Conservation (phyloP, 2,113 vertebrate species). For the Actenoides lindsayi region DNA sequence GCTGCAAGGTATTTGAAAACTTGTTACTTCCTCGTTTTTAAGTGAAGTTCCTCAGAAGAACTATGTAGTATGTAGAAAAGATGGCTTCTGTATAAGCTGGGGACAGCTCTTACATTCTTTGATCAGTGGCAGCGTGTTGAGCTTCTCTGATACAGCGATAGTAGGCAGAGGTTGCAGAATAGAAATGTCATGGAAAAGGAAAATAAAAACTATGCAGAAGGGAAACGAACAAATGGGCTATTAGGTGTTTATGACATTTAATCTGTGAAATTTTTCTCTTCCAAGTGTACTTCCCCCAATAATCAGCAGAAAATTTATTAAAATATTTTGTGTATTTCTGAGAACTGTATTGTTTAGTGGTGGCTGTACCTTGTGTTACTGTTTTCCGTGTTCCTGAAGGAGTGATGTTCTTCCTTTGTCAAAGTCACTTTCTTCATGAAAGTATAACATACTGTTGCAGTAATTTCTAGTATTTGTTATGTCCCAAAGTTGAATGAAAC, state of each 20-base stretch:
- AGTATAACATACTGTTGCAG: neutral
- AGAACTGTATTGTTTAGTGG: neutral
- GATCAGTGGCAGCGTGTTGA: neutral
- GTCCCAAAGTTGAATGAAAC: neutral
- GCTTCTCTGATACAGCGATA: neutral
- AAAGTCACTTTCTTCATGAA: neutral
- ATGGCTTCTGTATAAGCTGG: neutral
- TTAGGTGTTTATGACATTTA: neutral
- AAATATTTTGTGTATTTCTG: neutral
- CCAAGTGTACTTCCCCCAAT: neutral
- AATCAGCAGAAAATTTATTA: neutral
- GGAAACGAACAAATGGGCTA: neutral
- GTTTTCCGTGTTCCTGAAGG: neutral
- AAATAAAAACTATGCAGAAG: neutral
- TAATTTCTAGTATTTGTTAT: neutral
- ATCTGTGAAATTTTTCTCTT: neutral
- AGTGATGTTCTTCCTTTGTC: neutral
- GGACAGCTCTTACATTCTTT: neutral
- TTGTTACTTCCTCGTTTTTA: neutral
- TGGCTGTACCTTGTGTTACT: neutral
- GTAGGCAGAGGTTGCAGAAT: neutral
- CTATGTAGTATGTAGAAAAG: neutral
- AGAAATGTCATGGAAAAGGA: neutral
- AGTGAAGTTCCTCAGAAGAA: neutral
- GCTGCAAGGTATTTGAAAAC: neutral